These are phyloP conservation scores for Solenopsis fugax DNA, from an alignment of 1,140 invertebrate species.

Conservation along the genomic window DNA sequence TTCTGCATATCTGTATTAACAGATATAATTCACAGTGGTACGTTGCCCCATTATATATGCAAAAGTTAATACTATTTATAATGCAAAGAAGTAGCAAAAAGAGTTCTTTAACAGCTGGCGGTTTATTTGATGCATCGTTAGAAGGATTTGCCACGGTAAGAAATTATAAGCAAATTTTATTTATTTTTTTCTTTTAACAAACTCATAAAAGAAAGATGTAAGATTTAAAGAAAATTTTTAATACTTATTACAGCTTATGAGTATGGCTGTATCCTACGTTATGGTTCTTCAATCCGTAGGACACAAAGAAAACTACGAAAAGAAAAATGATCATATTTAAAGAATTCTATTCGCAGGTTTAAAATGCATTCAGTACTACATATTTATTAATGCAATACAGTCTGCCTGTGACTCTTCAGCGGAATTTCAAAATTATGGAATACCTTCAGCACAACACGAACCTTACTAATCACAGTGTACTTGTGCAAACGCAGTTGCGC, in stretches of 20 bases:
- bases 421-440: too few species aligned
- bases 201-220: background rate
- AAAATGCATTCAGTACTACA: background rate
- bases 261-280: slow-evolving; percentile 19
- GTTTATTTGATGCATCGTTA: slow-evolving; percentile 40
- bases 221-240: background rate
- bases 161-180: background rate
- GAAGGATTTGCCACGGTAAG: slow-evolving; percentile 51
- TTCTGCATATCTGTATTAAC: background rate
- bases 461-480: too few species aligned
- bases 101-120: slow-evolving; percentile 17
- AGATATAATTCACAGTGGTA: slow-evolving; percentile 35
- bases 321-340: background rate
- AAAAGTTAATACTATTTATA: slow-evolving; percentile 32
- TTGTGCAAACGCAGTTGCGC: too few species aligned
- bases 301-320: background rate
- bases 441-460: too few species aligned
- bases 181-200: too few species aligned
- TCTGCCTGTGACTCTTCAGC: too few species aligned
- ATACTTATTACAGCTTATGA: slow-evolving; percentile 35
- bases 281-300: slow-evolving; percentile 15
- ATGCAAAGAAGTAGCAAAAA: slow-evolving; percentile 22
- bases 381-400: background rate
- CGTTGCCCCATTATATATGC: slow-evolving; percentile 4
- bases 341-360: background rate